Evolutionary conservation across 2,113 vertebrate species (phyloP).

Genomic region (Sander lucioperca): DNA sequence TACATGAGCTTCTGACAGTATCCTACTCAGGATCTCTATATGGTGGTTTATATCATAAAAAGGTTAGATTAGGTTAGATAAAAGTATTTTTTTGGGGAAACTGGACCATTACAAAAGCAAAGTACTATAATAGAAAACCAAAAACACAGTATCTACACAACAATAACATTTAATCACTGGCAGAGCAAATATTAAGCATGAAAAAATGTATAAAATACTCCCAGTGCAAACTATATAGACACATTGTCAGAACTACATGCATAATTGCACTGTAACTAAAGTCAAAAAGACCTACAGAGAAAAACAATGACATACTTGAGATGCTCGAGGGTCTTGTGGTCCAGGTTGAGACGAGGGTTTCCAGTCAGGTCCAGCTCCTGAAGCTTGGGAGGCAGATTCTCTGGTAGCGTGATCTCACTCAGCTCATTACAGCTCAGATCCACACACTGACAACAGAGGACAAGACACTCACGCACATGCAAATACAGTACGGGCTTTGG

Average conservation of each 20-base stretch:
- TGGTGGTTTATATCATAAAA: neutral
- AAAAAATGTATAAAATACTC: neutral
- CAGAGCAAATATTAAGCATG: neutral
- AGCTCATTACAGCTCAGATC: slow-evolving; percentile 98
- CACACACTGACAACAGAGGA: slow-evolving; percentile 88
- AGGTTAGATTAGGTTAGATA: neutral
- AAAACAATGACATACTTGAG: slow-evolving; percentile 87
- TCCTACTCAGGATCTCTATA: neutral
- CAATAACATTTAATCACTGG: neutral
- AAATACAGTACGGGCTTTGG: neutral
- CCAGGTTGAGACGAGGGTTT: slow-evolving; percentile 92
- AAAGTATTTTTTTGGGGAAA: neutral
- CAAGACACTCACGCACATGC: neutral
- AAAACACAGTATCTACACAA: neutral
- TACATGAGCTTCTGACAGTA: neutral
- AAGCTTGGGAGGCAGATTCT: slow-evolving; percentile 95
- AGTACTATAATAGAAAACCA: neutral
- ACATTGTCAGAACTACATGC: neutral
- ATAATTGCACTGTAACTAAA: neutral
- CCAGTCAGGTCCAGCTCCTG: slow-evolving; percentile 98
- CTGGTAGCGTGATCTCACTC: slow-evolving; percentile 92
- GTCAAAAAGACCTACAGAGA: neutral
- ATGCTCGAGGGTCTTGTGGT: slow-evolving; percentile 96
- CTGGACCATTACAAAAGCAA: neutral
- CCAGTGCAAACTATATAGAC: neutral